Evolutionary conservation across 2,888 invertebrate species (phyloP).

Genomic region (Cephonodes hylas): DNA sequence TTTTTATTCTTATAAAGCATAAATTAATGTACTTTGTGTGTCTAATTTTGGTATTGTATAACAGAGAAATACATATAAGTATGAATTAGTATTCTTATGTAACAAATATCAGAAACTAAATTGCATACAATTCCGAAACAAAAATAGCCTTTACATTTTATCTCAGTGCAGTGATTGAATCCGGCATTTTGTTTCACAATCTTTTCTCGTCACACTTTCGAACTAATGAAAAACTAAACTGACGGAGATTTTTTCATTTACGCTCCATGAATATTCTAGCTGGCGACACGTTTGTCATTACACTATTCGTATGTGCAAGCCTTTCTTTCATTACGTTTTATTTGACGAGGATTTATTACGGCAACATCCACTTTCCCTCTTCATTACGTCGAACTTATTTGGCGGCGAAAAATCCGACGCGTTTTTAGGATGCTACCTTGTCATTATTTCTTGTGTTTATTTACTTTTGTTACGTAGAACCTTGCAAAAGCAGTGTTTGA

Average conservation of each 20-base stretch:
- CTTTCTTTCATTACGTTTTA: constrained; percentile 25
- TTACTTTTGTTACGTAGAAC: not conserved
- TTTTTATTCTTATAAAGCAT: too few species aligned
- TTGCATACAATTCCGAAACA: too few species aligned
- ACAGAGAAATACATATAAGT: too few species aligned
- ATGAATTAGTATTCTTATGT: too few species aligned
- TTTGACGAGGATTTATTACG: constrained; percentile 31
- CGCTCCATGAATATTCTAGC: not conserved
- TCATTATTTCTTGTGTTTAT: not conserved
- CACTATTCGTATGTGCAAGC: constrained; percentile 25
- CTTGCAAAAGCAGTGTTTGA: not conserved
- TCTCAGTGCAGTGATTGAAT: too few species aligned
- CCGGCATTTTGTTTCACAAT: too few species aligned
- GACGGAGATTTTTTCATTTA: not conserved
- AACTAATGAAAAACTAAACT: too few species aligned
- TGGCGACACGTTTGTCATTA: constrained; percentile 17
- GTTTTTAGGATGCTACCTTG: not conserved
- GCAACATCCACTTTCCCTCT: not conserved
- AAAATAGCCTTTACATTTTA: too few species aligned
- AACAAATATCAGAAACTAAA: too few species aligned
- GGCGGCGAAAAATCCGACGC: not conserved
- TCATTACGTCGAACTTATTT: not conserved
- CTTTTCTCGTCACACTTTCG: too few species aligned
- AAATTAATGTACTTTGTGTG: too few species aligned
- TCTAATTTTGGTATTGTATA: too few species aligned